phyloP scores from a whole-genome alignment of 1,140 invertebrate species.

The Triops longicaudatus region DNA sequence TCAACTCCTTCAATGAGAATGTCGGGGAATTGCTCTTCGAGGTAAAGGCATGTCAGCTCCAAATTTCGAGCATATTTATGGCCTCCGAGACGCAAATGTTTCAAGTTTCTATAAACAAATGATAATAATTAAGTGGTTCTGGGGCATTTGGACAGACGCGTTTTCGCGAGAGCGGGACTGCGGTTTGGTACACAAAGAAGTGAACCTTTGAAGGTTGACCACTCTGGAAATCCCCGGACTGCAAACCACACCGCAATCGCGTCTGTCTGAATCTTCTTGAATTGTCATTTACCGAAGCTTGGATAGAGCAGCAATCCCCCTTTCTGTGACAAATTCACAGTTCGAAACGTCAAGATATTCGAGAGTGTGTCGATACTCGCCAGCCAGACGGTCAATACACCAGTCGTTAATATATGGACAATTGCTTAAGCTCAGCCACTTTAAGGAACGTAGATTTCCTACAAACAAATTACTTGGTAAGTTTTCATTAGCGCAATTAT shows the following conservation, averaged over 20 bases:
- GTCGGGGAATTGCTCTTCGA: constrained; percentile 34
- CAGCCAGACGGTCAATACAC: constrained; percentile 56
- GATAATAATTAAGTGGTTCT: constrained; percentile 8
- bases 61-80: constrained; percentile 31
- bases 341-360: constrained; percentile 64
- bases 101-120: constrained; percentile 31
- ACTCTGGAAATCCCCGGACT: too few species aligned
- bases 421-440: constrained; percentile 54
- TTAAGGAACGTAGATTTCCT: constrained; percentile 47
- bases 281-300: constrained; percentile 39
- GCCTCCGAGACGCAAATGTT: constrained; percentile 31
- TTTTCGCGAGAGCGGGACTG: too few species aligned
- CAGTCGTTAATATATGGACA: constrained; percentile 63
- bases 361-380: constrained; percentile 48
- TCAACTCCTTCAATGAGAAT: constrained; percentile 32
- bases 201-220: too few species aligned
- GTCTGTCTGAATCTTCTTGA: background rate
- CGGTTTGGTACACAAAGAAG: too few species aligned
- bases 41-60: constrained; percentile 32
- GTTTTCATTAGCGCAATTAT: constrained; percentile 26
- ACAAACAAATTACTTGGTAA: constrained; percentile 34
- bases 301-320: constrained; percentile 56
- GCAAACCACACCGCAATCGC: too few species aligned
- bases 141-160: too few species aligned
- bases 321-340: constrained; percentile 53